Conservation (phyloP, 2,797 vertebrate genomes). For the Phyllotis vaccarum region DNA sequence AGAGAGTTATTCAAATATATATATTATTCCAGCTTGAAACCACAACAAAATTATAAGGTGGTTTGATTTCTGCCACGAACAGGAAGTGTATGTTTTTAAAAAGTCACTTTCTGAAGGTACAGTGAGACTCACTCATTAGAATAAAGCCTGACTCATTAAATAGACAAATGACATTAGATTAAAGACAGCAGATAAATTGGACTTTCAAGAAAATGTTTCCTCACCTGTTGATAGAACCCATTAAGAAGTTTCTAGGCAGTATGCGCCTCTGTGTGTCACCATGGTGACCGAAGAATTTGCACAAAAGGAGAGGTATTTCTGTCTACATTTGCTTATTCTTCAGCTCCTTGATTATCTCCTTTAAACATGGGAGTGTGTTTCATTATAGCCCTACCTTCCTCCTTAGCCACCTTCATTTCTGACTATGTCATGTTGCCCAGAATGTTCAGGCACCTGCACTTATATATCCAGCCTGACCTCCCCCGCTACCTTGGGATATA, state of each 20-base stretch:
- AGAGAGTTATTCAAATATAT: constrained; percentile 47
- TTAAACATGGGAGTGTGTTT: background rate
- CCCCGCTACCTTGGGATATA: background rate
- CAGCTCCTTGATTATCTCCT: background rate
- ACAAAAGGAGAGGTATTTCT: background rate
- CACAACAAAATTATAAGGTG: constrained; percentile 46
- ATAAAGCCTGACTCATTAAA: constrained; percentile 74
- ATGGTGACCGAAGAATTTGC: background rate
- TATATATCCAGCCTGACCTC: background rate
- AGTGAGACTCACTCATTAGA: constrained; percentile 60
- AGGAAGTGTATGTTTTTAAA: constrained; percentile 61
- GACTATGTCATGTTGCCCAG: background rate
- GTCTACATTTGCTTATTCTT: background rate
- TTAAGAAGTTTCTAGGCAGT: background rate
- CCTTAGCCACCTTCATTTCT: background rate
- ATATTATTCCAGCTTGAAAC: constrained; percentile 49
- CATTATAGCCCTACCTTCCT: background rate
- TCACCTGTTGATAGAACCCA: constrained; percentile 53
- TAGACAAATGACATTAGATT: constrained; percentile 65
- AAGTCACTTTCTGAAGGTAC: constrained; percentile 65
- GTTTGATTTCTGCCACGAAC: background rate
- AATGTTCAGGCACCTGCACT: background rate
- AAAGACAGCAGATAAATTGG: constrained; percentile 45
- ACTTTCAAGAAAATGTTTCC: constrained; percentile 63
- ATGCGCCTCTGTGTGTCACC: background rate